Evolutionary conservation across 1,140 invertebrate species (phyloP).

Genomic region (Leptopilina boulardi): DNA sequence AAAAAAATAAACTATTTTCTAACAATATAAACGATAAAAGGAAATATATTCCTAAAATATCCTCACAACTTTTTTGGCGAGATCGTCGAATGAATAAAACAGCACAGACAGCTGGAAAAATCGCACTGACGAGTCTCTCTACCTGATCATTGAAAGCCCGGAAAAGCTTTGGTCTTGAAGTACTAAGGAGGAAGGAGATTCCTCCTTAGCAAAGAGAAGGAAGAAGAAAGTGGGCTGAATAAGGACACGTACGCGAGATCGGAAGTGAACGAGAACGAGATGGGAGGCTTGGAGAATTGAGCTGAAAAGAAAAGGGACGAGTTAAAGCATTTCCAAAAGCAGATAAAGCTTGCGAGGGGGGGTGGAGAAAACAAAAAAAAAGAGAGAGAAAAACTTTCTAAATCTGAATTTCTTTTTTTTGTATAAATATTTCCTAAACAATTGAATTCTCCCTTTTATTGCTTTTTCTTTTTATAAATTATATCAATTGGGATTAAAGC

Average conservation of each 20-base stretch:
- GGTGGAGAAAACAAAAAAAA: background rate
- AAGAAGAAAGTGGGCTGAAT: constrained; percentile 14
- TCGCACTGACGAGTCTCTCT: constrained; percentile 38
- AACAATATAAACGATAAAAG: background rate
- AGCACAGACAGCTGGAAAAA: constrained; percentile 33
- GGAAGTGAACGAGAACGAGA: constrained; percentile 35
- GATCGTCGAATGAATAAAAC: constrained; percentile 37
- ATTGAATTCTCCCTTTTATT: background rate
- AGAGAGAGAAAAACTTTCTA: background rate
- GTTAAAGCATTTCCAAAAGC: constrained; percentile 15
- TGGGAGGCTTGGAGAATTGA: constrained; percentile 22
- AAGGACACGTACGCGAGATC: constrained; percentile 38
- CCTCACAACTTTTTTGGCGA: constrained; percentile 20
- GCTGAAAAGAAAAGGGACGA: constrained; percentile 21
- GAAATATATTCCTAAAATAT: constrained; percentile 4
- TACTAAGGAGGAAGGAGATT: constrained; percentile 16
- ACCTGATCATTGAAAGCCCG: constrained; percentile 34
- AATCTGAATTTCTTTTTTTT: no score
- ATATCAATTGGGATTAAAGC: background rate
- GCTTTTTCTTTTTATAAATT: no score
- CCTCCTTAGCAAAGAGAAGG: constrained; percentile 21
- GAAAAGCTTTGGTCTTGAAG: constrained; percentile 21
- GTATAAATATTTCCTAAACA: no score
- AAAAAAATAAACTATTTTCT: no score
- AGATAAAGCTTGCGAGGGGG: background rate